These are phyloP conservation scores for Helleia helle DNA, from an alignment of 2,888 invertebrate genomes.

Conservation along the genomic window DNA sequence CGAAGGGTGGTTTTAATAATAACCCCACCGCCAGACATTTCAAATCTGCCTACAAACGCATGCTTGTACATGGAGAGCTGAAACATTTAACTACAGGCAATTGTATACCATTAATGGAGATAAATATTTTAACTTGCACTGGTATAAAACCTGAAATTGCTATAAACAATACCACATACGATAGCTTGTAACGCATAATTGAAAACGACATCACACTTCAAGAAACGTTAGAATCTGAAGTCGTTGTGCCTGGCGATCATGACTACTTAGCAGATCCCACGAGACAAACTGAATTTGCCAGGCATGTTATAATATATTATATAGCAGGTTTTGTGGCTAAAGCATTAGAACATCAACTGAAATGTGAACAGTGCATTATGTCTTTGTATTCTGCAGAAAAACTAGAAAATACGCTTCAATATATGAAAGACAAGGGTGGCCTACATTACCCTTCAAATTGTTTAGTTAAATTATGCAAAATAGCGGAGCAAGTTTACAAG, in stretches of 20 bases:
- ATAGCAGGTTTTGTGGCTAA: constrained; percentile 3
- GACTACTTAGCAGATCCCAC: not conserved
- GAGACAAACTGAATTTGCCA: not conserved
- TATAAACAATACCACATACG: not conserved
- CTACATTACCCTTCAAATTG: no score
- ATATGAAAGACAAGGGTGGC: no score
- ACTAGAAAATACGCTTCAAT: no score
- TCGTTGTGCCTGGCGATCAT: not conserved
- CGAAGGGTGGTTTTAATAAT: constrained; percentile 6
- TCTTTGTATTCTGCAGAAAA: no score
- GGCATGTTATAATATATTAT: not conserved
- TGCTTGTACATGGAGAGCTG: not conserved
- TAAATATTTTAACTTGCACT: not conserved
- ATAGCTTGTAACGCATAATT: not conserved
- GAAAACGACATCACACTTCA: no score
- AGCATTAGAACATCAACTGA: not conserved
- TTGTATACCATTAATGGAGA: not conserved
- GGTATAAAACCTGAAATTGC: not conserved
- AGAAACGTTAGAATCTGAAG: not conserved
- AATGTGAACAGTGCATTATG: no score
- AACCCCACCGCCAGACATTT: constrained; percentile 3
- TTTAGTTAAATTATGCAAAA: no score
- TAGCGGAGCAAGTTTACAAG: no score
- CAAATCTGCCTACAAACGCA: not conserved
- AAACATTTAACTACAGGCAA: not conserved